Evolutionary conservation across 2,113 vertebrate species (phyloP), one percentile per base, ranked within the genome.

Genomic region (Diphyllodes magnificus): DNA sequence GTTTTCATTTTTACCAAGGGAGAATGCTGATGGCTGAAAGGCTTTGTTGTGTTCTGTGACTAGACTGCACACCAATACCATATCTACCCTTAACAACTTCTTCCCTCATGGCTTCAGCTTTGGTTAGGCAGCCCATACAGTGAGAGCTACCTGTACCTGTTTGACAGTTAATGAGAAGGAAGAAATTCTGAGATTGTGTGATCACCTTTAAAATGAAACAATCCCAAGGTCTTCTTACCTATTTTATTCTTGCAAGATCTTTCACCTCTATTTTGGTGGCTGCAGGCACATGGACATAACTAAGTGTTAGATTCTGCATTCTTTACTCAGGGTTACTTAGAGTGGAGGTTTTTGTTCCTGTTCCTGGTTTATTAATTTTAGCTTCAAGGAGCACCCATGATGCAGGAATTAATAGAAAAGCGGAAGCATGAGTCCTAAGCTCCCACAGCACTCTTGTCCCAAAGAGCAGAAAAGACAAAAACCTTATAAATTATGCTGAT

Each of bases 321-420:
- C 39, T 33, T 66, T 78, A 54, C 21, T 28, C 35, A 40, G 31
- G 11, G 11, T 86, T 45, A 45, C 10, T 73, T 61, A 56, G 13
- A 5, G 9, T 53, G 20, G 10, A 6, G 0, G 0, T 10, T 72
- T 77, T 61, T 66, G 8, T 65, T 89, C 15, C 39, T 27, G 4
- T 69, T 91, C 30, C 57, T 71, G 7, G 3, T 92, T 90, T 71
- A 37, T 73, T 81, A 60, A 40, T 78, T 85, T 71, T 88, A 49
- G 40, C n/a, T 72, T 80, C 21, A 44, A 30, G 15, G 31, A 16
- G 11, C 11, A 30, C 12, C 19, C 19, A 10, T 27, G 18, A 54
- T 82, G 8, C 54, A 63, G 39, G 18, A 78, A 59, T 59, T 81
- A 82, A 51, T 33, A 35, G 11, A 66, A 88, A 50, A 85, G 16